Conservation (phyloP, 2,797 vertebrate species). For the Varecia variegata region DNA sequence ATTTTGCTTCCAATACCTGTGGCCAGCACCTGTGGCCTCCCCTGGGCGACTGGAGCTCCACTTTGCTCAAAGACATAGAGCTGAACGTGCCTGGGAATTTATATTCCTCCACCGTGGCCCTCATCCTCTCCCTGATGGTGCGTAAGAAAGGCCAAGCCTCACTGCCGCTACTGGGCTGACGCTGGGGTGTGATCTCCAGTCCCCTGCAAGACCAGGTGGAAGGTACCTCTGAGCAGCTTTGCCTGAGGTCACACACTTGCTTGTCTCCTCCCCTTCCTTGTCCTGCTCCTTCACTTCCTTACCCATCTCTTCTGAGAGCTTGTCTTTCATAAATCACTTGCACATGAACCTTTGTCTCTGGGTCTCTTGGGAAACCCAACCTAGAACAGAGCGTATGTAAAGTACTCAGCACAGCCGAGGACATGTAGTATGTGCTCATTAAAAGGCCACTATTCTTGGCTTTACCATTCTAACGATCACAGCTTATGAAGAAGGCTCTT, state of each 20-base stretch:
- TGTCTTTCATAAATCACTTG: not conserved
- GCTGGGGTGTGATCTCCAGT: not conserved
- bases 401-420: not conserved
- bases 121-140: not conserved
- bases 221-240: not conserved
- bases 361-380: not conserved
- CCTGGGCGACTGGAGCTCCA: not conserved
- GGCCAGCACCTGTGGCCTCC: not conserved
- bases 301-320: not conserved
- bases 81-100: not conserved
- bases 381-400: not conserved
- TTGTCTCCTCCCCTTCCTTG: not conserved
- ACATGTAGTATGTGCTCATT: not conserved
- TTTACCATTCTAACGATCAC: not conserved
- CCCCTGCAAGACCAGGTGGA: not conserved
- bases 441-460: not conserved
- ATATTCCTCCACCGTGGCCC: no score
- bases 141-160: not conserved
- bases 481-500: not conserved
- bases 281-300: not conserved
- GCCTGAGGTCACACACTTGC: not conserved
- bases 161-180: not conserved
- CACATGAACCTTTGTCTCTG: not conserved
- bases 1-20: not conserved
- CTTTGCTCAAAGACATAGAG: not conserved